Evolutionary conservation across 2,113 vertebrate species (phyloP).

Genomic region (Fregata magnificens): DNA sequence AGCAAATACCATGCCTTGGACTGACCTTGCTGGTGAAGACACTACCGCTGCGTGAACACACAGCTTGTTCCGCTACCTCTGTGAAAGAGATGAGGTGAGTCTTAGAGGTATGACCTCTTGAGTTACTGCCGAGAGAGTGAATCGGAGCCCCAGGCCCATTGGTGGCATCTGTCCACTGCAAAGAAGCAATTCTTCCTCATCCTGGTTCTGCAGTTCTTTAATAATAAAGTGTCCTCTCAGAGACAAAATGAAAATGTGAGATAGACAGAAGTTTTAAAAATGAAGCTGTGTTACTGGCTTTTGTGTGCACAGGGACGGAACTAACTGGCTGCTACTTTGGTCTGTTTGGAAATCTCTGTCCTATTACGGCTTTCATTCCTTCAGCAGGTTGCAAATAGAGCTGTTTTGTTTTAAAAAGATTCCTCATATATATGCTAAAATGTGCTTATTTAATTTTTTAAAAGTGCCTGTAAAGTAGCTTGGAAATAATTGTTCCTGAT

Average conservation of each 20-base stretch:
- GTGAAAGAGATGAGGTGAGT: conserved; percentile 7
- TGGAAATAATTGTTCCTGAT: conserved; percentile 55
- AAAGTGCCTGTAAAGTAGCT: conserved; percentile 6
- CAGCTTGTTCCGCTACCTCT: background rate
- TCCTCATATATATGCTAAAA: background rate
- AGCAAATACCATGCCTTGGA: background rate
- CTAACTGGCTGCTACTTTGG: background rate
- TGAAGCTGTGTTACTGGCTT: background rate
- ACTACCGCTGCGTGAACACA: background rate
- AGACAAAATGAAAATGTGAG: conserved; percentile 6
- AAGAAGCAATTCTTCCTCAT: conserved; percentile 33
- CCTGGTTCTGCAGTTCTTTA: background rate
- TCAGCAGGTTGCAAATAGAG: background rate
- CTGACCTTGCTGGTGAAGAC: background rate
- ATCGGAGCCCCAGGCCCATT: background rate
- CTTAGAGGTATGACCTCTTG: background rate
- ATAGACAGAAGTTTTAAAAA: background rate
- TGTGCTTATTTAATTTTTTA: conserved; percentile 23
- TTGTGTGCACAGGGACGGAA: background rate
- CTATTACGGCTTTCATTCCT: background rate
- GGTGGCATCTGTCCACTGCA: conserved; percentile 3
- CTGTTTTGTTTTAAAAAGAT: conserved; percentile 13
- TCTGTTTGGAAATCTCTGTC: background rate
- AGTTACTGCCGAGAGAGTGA: background rate
- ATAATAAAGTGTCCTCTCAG: background rate